A percentile compares a stretch with the other conserved stretches of the same genome.
These are phyloP conservation scores for Ametastegia equiseti DNA, from an alignment of 2,888 invertebrate genomes.

Conservation along the genomic window DNA sequence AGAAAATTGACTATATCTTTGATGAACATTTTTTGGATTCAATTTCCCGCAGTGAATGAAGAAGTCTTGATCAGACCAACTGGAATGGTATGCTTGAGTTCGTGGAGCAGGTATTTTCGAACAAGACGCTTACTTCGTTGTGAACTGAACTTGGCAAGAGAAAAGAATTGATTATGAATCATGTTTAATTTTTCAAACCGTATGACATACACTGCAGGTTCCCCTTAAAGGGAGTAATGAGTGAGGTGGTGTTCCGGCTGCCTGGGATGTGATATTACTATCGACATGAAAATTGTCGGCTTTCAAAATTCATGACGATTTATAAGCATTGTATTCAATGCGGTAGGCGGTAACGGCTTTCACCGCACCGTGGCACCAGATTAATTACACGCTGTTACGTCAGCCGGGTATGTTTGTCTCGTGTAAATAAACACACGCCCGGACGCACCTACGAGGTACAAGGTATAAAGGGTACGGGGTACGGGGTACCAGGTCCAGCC, in stretches of 20 bases:
- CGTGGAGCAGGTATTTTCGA: too few species aligned
- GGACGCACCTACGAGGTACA: constrained; percentile 26
- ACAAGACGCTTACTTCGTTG: too few species aligned
- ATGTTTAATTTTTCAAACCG: too few species aligned
- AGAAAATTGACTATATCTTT: too few species aligned
- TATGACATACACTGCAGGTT: background rate
- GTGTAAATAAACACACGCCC: constrained; percentile 44
- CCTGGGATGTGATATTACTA: constrained; percentile 61
- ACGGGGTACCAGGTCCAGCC: background rate
- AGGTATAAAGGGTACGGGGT: background rate
- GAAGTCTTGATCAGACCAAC: too few species aligned
- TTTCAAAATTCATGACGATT: constrained; percentile 71
- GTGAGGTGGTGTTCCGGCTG: constrained; percentile 5
- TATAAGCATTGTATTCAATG: constrained; percentile 67
- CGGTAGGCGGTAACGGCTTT: constrained; percentile 61
- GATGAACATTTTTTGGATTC: too few species aligned
- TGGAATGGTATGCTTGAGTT: too few species aligned
- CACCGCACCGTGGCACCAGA: constrained; percentile 58
- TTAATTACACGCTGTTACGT: constrained; percentile 61
- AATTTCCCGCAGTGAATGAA: too few species aligned
- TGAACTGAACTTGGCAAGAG: too few species aligned
- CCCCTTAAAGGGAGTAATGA: background rate
- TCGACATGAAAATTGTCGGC: constrained; percentile 63
- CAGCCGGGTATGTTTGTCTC: constrained; percentile 42
- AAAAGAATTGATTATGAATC: too few species aligned